Evolutionary conservation across 92 coral and sea anemone species (phyloP).

Genomic region (Montipora capitata): DNA sequence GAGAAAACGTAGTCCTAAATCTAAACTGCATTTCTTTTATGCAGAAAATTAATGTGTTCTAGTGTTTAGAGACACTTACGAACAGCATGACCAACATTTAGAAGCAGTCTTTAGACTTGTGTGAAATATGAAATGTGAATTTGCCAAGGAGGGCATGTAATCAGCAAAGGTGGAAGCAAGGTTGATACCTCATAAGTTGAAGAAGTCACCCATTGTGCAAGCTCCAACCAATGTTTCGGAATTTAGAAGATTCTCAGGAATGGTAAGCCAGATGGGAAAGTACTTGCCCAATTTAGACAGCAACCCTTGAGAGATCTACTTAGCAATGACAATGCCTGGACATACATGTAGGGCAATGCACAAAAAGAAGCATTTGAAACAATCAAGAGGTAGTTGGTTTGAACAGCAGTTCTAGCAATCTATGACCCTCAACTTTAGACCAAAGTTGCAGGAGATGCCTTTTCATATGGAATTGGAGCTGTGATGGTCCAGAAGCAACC

Average conservation of each 20-base stretch:
- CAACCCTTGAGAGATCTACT: slow-evolving; percentile 80
- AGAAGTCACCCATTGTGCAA: slow-evolving; percentile 46
- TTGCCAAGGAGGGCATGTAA: slow-evolving; percentile 74
- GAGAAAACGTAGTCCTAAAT: slow-evolving; percentile 52
- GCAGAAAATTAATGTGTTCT: slow-evolving; percentile 68
- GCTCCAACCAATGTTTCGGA: slow-evolving; percentile 65
- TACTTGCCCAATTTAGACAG: slow-evolving; percentile 71
- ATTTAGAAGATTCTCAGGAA: slow-evolving; percentile 71
- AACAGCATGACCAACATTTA: slow-evolving; percentile 68
- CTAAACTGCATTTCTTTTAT: slow-evolving; percentile 62
- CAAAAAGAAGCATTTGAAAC: slow-evolving; percentile 64
- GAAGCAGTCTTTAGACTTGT: slow-evolving; percentile 51
- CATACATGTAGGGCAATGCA: slow-evolving; percentile 60
- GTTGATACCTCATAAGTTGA: slow-evolving; percentile 65
- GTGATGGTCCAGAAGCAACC: slow-evolving; percentile 56
- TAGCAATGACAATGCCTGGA: slow-evolving; percentile 59
- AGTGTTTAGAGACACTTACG: slow-evolving; percentile 44
- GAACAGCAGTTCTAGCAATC: slow-evolving; percentile 58
- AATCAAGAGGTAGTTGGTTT: slow-evolving; percentile 51
- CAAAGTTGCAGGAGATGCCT: slow-evolving; percentile 60
- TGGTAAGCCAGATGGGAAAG: slow-evolving; percentile 81
- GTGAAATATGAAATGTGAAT: slow-evolving; percentile 65
- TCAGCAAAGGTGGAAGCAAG: slow-evolving; percentile 74
- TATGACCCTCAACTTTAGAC: slow-evolving; percentile 65
- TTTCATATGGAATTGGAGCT: slow-evolving; percentile 65